phyloP scores from a whole-genome alignment of 2,113 vertebrate genomes.

The Gallinago jamesoni region DNA sequence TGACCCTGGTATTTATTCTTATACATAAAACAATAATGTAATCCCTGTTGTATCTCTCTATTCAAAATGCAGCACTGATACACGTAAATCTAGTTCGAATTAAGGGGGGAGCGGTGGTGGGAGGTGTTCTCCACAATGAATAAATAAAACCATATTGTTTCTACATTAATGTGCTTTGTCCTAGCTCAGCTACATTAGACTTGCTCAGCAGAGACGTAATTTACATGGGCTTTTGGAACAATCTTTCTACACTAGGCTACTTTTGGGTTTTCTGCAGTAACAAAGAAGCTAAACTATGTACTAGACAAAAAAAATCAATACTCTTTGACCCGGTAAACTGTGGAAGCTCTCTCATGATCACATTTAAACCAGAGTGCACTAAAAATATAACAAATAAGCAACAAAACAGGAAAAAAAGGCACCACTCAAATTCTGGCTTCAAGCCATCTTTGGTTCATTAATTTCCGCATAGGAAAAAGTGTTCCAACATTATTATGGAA shows the following conservation, averaged over 20 bases:
- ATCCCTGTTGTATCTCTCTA: conserved; percentile 14
- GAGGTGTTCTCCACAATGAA: neutral
- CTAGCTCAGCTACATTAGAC: neutral
- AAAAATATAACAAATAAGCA: neutral
- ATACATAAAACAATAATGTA: conserved; percentile 29
- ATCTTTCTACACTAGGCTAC: neutral
- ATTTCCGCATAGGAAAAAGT: neutral
- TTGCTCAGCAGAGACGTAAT: neutral
- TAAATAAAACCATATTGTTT: conserved; percentile 5
- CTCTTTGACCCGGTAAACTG: neutral
- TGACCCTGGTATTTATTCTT: conserved; percentile 28
- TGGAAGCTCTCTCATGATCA: neutral
- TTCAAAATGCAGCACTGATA: neutral
- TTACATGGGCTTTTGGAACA: neutral
- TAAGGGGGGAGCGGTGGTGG: neutral
- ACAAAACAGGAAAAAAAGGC: neutral
- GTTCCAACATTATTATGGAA: neutral
- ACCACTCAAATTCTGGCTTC: neutral
- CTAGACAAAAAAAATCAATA: neutral
- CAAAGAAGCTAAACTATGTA: neutral
- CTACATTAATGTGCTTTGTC: neutral
- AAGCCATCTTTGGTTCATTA: neutral
- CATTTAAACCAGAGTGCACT: neutral
- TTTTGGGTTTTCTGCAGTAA: neutral
- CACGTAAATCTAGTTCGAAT: neutral